Evolutionary conservation across 1,140 invertebrate species (phyloP), one percentile per base, ranked within the genome.

Genomic region (Mya arenaria): DNA sequence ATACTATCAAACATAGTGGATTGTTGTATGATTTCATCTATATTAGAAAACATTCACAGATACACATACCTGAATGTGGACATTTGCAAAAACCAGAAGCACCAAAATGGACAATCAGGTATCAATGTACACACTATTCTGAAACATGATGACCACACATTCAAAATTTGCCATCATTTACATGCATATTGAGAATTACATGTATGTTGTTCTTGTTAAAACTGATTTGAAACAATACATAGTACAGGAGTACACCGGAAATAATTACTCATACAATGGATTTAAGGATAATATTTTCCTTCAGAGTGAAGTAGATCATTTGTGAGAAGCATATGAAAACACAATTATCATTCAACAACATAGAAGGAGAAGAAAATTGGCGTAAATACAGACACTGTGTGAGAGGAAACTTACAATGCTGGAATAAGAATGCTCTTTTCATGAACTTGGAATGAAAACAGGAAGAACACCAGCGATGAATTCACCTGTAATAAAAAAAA

Each of bases 391-490:
- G 10, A 13, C 41, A 10, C 41, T 13, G 41, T 48, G 10, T 48
- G 41, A 19, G 10, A 48, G 19, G 41, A 19, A 48, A 93, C 93
- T 92, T 91, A 95, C 88, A 99, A 91, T 1, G 96, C 95, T 4
- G 95, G 96, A 13, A 99, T 92, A n/a, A 99, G 92, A 90, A 99
- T 99, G 10, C 96, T 96, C 93, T 99, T 99, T 91, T 99, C 99
- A 92, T 99, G 99, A 60, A 99, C 98, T 95, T 99, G 98, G 94
- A 96, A 99, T 28, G 98, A 99, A 92, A 99, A 99, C 13, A 99
- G 92, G 89, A 98, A 99, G 93, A 99, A 99, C 0, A 96, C 95
- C 52, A 99, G 91, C 0, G 98, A 96, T 2, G 96, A 96, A 93
- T 98, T 99, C 6, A 98, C 85, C 93, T 94, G 84, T 71, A 90